A percentile compares a stretch with the other conserved stretches of the same genome.
phyloP scores from a whole-genome alignment of 2,797 vertebrate genomes.

The Hippoglossus hippoglossus region DNA sequence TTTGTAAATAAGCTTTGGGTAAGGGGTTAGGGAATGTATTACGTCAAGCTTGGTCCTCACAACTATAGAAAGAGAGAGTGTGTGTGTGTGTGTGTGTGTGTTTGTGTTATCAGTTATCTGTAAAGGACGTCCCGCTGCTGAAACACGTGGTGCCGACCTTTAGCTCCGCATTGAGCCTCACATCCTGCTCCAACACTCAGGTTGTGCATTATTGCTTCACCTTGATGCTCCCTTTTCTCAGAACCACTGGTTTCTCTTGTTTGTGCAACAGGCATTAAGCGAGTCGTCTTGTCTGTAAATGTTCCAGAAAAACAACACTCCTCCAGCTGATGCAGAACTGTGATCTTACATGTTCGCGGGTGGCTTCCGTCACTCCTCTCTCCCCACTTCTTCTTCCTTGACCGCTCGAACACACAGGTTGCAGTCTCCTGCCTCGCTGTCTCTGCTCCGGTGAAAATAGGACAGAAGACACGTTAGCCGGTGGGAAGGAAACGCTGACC shows the following conservation, averaged over 20 bases:
- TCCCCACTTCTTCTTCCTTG: background rate
- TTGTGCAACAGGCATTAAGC: background rate
- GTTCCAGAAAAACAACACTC: background rate
- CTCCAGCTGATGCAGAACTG: no score
- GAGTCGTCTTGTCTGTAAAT: background rate
- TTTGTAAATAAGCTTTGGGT: no score
- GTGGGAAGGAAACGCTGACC: constrained; percentile 27
- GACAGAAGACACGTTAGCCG: constrained; percentile 3
- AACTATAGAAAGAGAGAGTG: background rate
- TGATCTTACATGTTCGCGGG: no score
- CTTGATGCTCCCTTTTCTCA: background rate
- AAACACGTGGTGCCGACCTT: constrained; percentile 25
- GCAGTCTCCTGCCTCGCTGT: background rate
- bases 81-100: background rate
- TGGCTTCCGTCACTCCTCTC: background rate
- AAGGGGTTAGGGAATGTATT: no score
- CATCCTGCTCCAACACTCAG: no score
- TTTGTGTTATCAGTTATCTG: no score
- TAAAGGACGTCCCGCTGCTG: background rate
- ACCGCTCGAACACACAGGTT: background rate
- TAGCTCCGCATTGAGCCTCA: background rate
- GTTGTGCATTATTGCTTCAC: background rate
- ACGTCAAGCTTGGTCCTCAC: no score
- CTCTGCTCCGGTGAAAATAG: background rate
- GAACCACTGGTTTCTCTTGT: background rate